Evolutionary conservation across 2,888 invertebrate species (phyloP).

Genomic region (Metopia argyrocephala): DNA sequence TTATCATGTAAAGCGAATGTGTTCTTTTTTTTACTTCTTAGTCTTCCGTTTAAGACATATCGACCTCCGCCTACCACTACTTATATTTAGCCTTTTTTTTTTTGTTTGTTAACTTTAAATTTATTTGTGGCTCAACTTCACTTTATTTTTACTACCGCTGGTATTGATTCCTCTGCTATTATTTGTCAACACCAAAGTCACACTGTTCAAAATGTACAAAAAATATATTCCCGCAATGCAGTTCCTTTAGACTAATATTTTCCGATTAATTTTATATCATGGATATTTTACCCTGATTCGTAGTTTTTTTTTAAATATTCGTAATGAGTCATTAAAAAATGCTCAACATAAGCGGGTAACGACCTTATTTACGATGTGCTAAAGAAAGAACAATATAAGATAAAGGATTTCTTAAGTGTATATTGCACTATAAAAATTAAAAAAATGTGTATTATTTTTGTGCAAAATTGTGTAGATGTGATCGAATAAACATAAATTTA

Average conservation of each 20-base stretch:
- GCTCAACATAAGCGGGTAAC: conserved; percentile 35
- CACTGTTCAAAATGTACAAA: neutral
- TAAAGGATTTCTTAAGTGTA: neutral
- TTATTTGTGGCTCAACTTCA: too few relatives aligned
- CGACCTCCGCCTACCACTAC: conserved; percentile 40
- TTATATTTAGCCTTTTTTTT: neutral
- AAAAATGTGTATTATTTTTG: too few relatives aligned
- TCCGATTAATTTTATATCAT: neutral
- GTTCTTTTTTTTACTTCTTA: neutral
- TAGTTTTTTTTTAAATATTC: neutral
- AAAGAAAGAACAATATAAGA: neutral
- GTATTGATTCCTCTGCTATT: conserved; percentile 8
- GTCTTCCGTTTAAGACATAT: conserved; percentile 1
- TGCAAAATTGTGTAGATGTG: too few relatives aligned
- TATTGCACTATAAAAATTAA: too few relatives aligned
- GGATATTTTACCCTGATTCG: neutral
- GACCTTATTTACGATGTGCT: conserved; percentile 25
- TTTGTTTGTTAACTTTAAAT: too few relatives aligned
- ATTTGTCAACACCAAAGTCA: neutral
- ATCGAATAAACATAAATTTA: too few relatives aligned
- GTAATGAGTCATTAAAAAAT: conserved; percentile 46
- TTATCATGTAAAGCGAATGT: conserved; percentile 15
- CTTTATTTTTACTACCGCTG: conserved; percentile 2
- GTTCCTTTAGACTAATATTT: neutral
- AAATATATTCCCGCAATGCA: neutral